Conservation (phyloP, 2,113 vertebrate species). For the Sclerurus mexicanus region DNA sequence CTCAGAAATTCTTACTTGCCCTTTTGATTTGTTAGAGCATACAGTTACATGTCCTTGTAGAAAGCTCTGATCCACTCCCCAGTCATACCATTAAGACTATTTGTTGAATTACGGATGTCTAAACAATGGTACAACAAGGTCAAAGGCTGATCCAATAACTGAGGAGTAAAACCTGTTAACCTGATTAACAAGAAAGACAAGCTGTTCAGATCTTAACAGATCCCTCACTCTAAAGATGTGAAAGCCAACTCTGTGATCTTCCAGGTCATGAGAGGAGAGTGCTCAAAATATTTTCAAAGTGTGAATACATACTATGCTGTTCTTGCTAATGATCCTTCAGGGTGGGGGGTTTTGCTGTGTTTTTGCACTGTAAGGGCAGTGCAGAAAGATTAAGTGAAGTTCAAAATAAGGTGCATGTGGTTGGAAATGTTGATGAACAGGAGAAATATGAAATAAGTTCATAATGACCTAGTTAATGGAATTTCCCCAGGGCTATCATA, state of each 20-base stretch:
- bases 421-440: background rate
- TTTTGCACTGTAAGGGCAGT: background rate
- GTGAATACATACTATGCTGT: background rate
- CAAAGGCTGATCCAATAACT: slow-evolving; percentile 43
- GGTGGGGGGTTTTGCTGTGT: accelerated
- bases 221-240: background rate
- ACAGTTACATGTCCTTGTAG: background rate
- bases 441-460: background rate
- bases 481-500: background rate
- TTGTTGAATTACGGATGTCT: background rate
- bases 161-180: slow-evolving; percentile 43
- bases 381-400: background rate
- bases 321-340: background rate
- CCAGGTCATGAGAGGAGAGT: background rate
- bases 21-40: background rate
- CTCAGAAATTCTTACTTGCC: background rate
- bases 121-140: slow-evolving; percentile 1
- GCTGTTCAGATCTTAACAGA: background rate
- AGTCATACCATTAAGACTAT: background rate
- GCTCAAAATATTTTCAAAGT: background rate
- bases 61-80: background rate
- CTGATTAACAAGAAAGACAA: slow-evolving; percentile 38
- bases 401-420: background rate
- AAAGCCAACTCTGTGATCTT: background rate
- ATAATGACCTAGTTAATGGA: background rate